Base-by-base conservation (phyloP, 1,140 invertebrate species). In the Physella acuta region DNA sequence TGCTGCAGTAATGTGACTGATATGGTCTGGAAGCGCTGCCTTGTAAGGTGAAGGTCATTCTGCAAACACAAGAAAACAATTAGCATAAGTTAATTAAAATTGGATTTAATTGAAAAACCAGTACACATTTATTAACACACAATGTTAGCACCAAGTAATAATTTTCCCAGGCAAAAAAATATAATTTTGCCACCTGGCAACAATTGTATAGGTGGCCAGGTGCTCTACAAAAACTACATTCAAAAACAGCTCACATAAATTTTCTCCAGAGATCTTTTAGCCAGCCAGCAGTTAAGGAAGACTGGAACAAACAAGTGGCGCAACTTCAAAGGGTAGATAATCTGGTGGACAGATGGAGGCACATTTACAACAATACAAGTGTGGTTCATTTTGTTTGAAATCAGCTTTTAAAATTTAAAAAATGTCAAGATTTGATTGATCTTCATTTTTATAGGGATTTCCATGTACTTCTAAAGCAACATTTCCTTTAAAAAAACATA, bases 241-340 rank as follows among this genome's bases (percentile, higher is more conserved):
- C 11, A 56, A 8, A 56, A n/a, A n/a, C n/a, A n/a, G 60, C 94
- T 94, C 89, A 97, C 95, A 89, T 98, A 95, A 93, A 99, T 95
- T 86, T 96, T 97, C 85, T 98, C 93, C 76, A 98, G 88, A 36
- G 95, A 94, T 79, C 92, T 90, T 85, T 98, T 98, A 51, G 95
- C 96, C 78, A 98, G 88, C 95, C 96, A 98, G 86, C 95, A 98
- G 84, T 98, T 98, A 70, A 98, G 88, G 85, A 98, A 99, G 61
- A 95, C 93, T 44, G 96, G 96, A 79, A 98, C 94, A 86, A 97
- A 98, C 17, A 98, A 87, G 79, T 96, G 91, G 78, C 93, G 88
- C 77, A 96, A 89, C 24, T 73, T 20, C 36, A 92, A 91, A 44
- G 93, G 90, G 85, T 93, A 94, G 78, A 92, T 90, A 78, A 98